A percentile compares a stretch with the other conserved stretches of the same genome.
Evolutionary conservation across 2,888 invertebrate species (phyloP).

Genomic region (Ptychoptera albimana): DNA sequence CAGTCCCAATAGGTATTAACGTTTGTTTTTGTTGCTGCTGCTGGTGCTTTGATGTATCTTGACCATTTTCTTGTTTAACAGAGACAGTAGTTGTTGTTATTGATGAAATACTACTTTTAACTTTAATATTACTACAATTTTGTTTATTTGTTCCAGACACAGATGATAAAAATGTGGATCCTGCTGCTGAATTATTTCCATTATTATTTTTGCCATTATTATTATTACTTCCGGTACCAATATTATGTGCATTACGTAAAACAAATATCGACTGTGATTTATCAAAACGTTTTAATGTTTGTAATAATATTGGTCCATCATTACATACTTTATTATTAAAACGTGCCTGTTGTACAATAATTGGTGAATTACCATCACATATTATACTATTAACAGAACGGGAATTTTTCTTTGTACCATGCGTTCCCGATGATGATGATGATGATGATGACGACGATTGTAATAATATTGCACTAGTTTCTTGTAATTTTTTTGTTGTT

Average conservation of each 20-base stretch:
- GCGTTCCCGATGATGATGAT: constrained; percentile 6
- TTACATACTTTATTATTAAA: constrained; percentile 9
- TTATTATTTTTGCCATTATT: neutral
- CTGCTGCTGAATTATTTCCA: constrained; percentile 4
- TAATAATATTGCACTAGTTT: constrained; percentile 11
- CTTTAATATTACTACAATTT: too few species aligned
- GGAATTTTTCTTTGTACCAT: too few species aligned
- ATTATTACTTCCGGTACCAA: too few species aligned
- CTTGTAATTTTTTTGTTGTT: constrained; percentile 10
- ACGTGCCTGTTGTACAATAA: constrained; percentile 13
- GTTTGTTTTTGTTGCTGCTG: too few species aligned
- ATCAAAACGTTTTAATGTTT: constrained; percentile 30
- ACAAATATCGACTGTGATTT: constrained; percentile 31
- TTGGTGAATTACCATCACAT: constrained; percentile 9
- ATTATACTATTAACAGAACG: too few species aligned
- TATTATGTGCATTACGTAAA: constrained; percentile 21
- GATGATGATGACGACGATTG: constrained; percentile 9
- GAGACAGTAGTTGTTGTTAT: too few species aligned
- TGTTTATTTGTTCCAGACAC: too few species aligned
- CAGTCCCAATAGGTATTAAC: too few species aligned
- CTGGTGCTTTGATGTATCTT: too few species aligned
- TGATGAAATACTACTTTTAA: too few species aligned
- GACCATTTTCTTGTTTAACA: too few species aligned
- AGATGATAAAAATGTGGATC: constrained; percentile 1
- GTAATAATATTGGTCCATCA: constrained; percentile 25